Evolutionary conservation across 2,888 invertebrate genomes (phyloP).

Genomic region (Zygogramma bicolorata): DNA sequence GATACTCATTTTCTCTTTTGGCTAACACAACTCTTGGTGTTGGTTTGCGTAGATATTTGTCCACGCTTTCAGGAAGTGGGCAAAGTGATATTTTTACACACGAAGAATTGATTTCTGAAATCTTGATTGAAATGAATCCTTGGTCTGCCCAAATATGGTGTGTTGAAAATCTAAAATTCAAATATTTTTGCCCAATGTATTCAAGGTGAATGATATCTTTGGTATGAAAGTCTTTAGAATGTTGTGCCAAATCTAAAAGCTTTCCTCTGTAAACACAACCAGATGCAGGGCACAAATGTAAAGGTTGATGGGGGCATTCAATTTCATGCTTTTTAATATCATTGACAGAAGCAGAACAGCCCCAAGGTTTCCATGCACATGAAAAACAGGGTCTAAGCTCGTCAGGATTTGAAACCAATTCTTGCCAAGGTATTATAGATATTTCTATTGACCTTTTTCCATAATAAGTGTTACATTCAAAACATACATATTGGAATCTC

Average conservation of each 20-base stretch:
- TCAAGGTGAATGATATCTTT: too few relatives aligned
- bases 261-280: not conserved
- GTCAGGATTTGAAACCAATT: not conserved
- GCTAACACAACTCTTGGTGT: too few relatives aligned
- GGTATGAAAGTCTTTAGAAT: not conserved
- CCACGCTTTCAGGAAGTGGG: too few relatives aligned
- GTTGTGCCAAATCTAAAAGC: not conserved
- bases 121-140: too few relatives aligned
- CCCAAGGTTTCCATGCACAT: not conserved
- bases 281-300: not conserved
- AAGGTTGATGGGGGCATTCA: not conserved
- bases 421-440: not conserved
- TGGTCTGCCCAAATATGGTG: too few relatives aligned
- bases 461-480: not conserved
- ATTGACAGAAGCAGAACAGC: not conserved
- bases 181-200: too few relatives aligned
- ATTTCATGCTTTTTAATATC: not conserved
- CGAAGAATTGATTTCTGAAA: too few relatives aligned
- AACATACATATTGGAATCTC: not conserved
- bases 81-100: too few relatives aligned
- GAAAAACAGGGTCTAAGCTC: not conserved
- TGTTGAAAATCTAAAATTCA: too few relatives aligned
- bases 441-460: not conserved
- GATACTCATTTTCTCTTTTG: too few relatives aligned
- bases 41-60: too few relatives aligned